Evolutionary conservation across 2,888 invertebrate species (phyloP).

Genomic region (Limnephilus auricula): DNA sequence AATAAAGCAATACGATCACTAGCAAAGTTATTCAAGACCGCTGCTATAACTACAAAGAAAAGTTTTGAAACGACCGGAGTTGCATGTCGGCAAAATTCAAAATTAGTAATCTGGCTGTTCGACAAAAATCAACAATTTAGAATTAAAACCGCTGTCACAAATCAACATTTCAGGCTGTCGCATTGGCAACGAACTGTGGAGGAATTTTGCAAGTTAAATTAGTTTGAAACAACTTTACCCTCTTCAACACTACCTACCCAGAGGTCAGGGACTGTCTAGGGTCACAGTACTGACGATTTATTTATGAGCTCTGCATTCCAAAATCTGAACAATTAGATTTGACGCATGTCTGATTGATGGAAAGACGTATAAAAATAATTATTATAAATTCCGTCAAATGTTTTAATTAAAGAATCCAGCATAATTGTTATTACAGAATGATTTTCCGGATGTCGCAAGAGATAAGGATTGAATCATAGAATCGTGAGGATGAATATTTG

Average conservation of each 20-base stretch:
- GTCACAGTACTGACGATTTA: conserved; percentile 6
- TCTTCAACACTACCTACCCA: neutral
- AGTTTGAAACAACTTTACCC: neutral
- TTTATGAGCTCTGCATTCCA: neutral
- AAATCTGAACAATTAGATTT: neutral
- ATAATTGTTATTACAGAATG: neutral
- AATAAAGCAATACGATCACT: neutral
- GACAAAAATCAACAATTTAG: neutral
- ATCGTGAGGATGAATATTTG: neutral
- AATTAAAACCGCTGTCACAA: neutral
- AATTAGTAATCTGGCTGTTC: neutral
- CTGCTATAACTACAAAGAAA: neutral
- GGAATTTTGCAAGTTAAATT: conserved; percentile 2
- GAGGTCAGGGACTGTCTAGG: conserved; percentile 20
- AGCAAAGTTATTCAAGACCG: neutral
- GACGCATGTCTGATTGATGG: neutral
- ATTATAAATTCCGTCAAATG: neutral
- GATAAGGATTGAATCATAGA: neutral
- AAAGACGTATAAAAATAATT: neutral
- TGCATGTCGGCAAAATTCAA: neutral
- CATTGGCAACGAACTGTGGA: neutral
- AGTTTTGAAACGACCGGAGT: neutral
- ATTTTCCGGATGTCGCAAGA: conserved; percentile 23
- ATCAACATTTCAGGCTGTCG: neutral
- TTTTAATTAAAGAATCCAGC: neutral